Conservation (phyloP, 2,888 invertebrate species). For the Anarsia innoxiella region DNA sequence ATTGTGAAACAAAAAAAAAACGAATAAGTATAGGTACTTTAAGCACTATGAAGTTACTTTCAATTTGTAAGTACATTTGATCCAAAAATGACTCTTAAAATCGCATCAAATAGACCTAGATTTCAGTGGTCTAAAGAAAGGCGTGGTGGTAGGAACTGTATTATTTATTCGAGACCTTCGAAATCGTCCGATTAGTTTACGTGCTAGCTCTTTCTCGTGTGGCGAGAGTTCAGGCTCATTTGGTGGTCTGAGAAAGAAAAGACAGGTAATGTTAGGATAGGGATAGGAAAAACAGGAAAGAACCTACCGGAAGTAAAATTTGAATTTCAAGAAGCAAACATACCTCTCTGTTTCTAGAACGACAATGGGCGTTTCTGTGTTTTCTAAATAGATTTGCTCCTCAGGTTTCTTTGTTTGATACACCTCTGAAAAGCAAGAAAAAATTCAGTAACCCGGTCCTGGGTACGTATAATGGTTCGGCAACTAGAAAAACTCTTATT, state of each 20-base stretch:
- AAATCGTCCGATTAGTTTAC: conserved; percentile 51
- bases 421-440: conserved; percentile 44
- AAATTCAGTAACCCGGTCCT: no score
- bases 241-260: conserved; percentile 27
- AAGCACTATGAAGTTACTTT: no score
- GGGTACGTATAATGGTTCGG: no score
- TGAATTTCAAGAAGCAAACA: no score
- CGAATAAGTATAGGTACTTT: no score
- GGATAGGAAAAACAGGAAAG: no score
- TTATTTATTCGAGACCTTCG: conserved; percentile 46
- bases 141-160: conserved; percentile 26
- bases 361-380: conserved; percentile 43
- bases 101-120: conserved; percentile 25
- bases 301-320: no score
- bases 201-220: conserved; percentile 50
- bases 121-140: conserved; percentile 40
- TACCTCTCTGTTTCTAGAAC: conserved; percentile 56
- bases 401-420: conserved; percentile 42
- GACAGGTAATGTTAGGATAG: no score
- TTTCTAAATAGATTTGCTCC: conserved; percentile 40
- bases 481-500: no score
- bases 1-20: no score
- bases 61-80: no score
- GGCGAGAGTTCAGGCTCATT: conserved; percentile 44
- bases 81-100: no score